These are phyloP conservation scores for Cyprinodon variegatus DNA, from an alignment of 2,113 vertebrate genomes.

Conservation along the genomic window DNA sequence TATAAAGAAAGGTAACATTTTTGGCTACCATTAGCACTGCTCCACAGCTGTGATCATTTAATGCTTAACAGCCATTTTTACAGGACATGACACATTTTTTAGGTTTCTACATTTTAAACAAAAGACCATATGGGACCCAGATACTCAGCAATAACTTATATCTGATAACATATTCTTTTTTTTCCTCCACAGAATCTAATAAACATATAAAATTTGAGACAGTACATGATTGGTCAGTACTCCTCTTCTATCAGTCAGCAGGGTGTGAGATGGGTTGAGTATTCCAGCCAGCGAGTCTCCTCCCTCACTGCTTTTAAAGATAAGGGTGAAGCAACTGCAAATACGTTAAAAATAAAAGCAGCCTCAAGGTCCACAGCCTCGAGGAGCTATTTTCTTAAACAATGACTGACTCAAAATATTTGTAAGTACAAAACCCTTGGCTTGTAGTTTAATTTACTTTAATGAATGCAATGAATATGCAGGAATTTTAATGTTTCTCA, in stretches of 20 bases:
- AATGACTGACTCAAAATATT: slow-evolving; percentile 45
- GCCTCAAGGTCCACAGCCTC: slow-evolving; percentile 14
- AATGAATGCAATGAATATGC: neutral
- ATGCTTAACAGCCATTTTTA: neutral
- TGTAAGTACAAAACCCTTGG: slow-evolving; percentile 43
- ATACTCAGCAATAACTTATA: slow-evolving; percentile 16
- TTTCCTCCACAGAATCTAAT: neutral
- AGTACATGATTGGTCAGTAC: slow-evolving; percentile 28
- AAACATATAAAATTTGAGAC: slow-evolving; percentile 20
- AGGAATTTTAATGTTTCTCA: slow-evolving; percentile 60
- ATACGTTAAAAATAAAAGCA: slow-evolving; percentile 26
- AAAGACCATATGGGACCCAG: slow-evolving; percentile 21
- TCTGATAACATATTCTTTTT: no score
- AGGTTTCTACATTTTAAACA: slow-evolving; percentile 17
- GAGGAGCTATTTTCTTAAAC: slow-evolving; percentile 7
- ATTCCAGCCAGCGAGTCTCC: slow-evolving; percentile 40
- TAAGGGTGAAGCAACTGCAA: slow-evolving; percentile 69
- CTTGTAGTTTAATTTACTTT: neutral
- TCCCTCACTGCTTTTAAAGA: slow-evolving; percentile 69
- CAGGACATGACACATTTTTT: neutral
- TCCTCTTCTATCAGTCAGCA: slow-evolving; percentile 57
- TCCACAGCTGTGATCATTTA: neutral
- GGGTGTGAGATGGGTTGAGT: slow-evolving; percentile 63
- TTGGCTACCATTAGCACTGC: neutral
- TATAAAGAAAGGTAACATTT: neutral